Base-by-base conservation (phyloP, 2,888 invertebrate genomes). In the Gortyna flavago region DNA sequence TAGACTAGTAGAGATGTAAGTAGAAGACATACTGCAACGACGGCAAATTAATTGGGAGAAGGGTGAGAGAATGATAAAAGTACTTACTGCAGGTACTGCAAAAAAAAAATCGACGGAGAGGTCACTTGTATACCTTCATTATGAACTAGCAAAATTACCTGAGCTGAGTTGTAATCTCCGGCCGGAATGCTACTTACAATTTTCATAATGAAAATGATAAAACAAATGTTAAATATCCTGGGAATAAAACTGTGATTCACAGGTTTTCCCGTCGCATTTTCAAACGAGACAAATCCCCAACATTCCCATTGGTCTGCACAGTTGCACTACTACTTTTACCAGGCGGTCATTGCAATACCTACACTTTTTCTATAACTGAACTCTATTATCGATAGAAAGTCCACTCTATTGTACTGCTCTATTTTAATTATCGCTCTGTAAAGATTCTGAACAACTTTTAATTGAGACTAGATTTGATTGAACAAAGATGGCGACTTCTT, bases 371-470 rank as follows among this genome's bases (percentile, higher is more conserved):
- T 77, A 9, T 44, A 32, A 48, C 54, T 38, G 29, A 75, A 41
- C 59, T 75, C 18, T 16, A 59, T 38, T 35, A 57, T 62, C 65
- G 44, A 77, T 83, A 83, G 83, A 83, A 83, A 83, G 83, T 73
- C 13, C 38, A 65, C 16, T 73, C 76, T 64, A 70, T 80, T 68
- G 64, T 64, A n/a, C 25, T 6, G n/a, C 8, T 73, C 32, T 44
- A 69, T 69, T 77, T 83, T 80, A 83, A 83, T 83, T 83, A 80
- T n/a, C 18, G 38, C 38, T 65, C 16, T 59, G 38, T 25, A 71
- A 44, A 76, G 77, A 72, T 66, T 66, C 64, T 59, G 62, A 80
- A 83, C 29, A 70, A 79, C 11, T 72, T 62, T 41, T 75, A 48
- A 70, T 54, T 38, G 35, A 70, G n/a, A 25, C 64, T 76, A 32